Percentiles rank a stretch among this genome's conserved stretches.
Evolutionary conservation across 1,140 invertebrate species (phyloP).

Genomic region (Vollenhovia emeryi): DNA sequence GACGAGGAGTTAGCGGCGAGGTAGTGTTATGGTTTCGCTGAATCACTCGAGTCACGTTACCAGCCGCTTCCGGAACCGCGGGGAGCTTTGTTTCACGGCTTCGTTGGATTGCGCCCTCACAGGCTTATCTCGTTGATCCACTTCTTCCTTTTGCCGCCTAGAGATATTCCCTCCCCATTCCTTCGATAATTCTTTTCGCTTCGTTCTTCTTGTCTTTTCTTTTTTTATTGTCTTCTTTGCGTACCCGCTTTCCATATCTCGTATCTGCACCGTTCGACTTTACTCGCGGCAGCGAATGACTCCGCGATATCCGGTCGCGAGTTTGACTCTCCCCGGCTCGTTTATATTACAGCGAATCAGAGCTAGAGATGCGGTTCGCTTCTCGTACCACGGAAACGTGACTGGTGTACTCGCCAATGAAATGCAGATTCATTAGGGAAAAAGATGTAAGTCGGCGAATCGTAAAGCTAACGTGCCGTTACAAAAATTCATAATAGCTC

Average conservation of each 20-base stretch:
- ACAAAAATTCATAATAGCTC: background rate
- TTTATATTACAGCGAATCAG: conserved; percentile 50
- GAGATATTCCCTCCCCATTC: conserved; percentile 30
- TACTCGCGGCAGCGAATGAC: conserved; percentile 49
- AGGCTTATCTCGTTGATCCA: conserved; percentile 53
- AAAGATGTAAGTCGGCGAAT: conserved; percentile 36
- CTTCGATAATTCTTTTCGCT: conserved; percentile 32
- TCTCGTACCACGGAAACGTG: conserved; percentile 37
- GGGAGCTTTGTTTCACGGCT: conserved; percentile 56
- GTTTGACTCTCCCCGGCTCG: conserved; percentile 26
- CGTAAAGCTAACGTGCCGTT: conserved; percentile 17
- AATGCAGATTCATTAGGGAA: conserved; percentile 38
- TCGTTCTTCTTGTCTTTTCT: background rate
- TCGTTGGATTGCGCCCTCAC: conserved; percentile 46
- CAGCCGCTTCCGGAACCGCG: conserved; percentile 51
- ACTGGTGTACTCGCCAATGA: conserved; percentile 36
- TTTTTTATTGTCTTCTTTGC: conserved; percentile 4
- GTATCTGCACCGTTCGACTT: conserved; percentile 25
- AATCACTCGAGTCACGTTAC: conserved; percentile 60
- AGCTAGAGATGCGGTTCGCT: conserved; percentile 34
- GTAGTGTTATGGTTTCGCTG: conserved; percentile 56
- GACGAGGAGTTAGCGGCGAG: conserved; percentile 15
- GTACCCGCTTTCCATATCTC: conserved; percentile 4
- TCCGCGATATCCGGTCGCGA: conserved; percentile 29
- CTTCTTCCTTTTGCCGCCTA: conserved; percentile 45